Base-by-base conservation (phyloP, 2,113 vertebrate genomes). In the Chloebia gouldiae region DNA sequence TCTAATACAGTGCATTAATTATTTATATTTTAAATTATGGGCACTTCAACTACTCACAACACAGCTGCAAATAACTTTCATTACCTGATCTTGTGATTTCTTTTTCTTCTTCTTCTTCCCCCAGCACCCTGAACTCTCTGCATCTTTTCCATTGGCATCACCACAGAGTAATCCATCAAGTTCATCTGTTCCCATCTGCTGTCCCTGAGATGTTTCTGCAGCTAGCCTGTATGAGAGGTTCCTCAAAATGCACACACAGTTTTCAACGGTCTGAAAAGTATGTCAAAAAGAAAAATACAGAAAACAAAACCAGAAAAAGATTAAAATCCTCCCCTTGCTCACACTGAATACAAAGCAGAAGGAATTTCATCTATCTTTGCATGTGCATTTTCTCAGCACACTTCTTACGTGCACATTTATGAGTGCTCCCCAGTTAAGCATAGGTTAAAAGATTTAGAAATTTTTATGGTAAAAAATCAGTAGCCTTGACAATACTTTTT, bases 101-200 rank as follows among this genome's bases (percentile, higher is more conserved):
- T 99, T 99, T 97, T 99, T 99, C 99, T 99, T 99, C 98, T 99
- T 99, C 97, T 99, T 99, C 98, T 99, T 99, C 49, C 99, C 99
- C 99, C 99, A 99, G 97, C 99, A 99, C 68, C 99, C 99, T 5
- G 99, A 99, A 97, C 99, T 99, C 98, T 99, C 99, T 1, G 98
- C 56, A 0, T 99, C 99, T 65, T 99, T 99, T 71, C 99, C 99
- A 16, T 98, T 99, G 97, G 98, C 97, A 69, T 99, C 99, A 59
- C 98, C 98, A 71, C 99, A 99, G 53, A 99, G 99, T 96, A 99
- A 98, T 92, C 99, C 99, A 42, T 99, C 99, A 95, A 99, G 98
- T 98, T 99, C 99, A 28, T 99, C 99, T 20, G 99, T 98, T 89
- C 99, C 99, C 98, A 98, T 98, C 98, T 99, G 99, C 98, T 99